Percentiles rank a stretch among this genome's conserved stretches.
Conservation (phyloP, 2,888 invertebrate species). For the Prosopocoilus inquinatus region DNA sequence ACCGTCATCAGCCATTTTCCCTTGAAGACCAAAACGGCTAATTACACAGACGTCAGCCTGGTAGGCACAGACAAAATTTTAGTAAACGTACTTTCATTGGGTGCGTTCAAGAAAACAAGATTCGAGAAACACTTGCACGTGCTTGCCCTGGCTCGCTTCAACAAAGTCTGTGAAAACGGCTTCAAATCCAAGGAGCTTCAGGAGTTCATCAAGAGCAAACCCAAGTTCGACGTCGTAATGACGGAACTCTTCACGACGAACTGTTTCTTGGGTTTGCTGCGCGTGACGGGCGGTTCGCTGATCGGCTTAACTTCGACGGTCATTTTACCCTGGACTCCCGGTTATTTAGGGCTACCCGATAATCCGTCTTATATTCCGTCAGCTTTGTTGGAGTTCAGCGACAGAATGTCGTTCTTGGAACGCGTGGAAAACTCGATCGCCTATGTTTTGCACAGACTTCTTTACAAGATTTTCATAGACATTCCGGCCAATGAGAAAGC, state of each 20-base stretch:
- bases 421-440: slow-evolving; percentile 30
- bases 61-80: slow-evolving; percentile 11
- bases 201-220: slow-evolving; percentile 45
- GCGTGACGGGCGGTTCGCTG: slow-evolving; percentile 58
- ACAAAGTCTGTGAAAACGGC: slow-evolving; percentile 15
- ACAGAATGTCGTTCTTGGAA: slow-evolving; percentile 31
- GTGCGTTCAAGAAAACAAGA: background rate
- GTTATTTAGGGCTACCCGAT: slow-evolving; percentile 51
- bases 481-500: background rate
- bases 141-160: slow-evolving; percentile 3
- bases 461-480: background rate
- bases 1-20: slow-evolving; percentile 68
- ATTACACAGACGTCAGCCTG: slow-evolving; percentile 26
- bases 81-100: slow-evolving; percentile 9
- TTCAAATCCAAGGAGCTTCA: slow-evolving; percentile 43
- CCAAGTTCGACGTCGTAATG: slow-evolving; percentile 63
- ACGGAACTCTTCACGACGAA: slow-evolving; percentile 69
- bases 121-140: slow-evolving; percentile 2
- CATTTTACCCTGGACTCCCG: slow-evolving; percentile 50
- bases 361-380: slow-evolving; percentile 50
- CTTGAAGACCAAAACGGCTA: slow-evolving; percentile 8
- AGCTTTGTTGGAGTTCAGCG: slow-evolving; percentile 43
- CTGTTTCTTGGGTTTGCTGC: slow-evolving; percentile 63
- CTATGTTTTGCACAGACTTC: background rate
- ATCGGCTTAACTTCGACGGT: slow-evolving; percentile 55